These are phyloP conservation scores for Cercopithecus neglectus DNA, from an alignment of 2,797 vertebrate genomes.

Conservation along the genomic window DNA sequence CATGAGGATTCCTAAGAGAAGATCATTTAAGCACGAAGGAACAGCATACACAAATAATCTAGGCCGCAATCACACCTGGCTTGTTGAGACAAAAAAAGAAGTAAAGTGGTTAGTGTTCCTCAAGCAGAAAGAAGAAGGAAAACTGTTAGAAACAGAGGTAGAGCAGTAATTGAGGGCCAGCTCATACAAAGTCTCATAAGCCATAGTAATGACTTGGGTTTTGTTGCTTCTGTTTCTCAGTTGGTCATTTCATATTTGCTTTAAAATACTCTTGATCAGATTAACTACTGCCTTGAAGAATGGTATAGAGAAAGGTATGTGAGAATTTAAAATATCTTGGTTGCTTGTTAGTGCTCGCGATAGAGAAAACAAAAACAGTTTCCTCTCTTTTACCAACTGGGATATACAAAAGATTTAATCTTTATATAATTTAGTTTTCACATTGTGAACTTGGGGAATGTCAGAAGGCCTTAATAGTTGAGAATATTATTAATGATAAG, in stretches of 20 bases:
- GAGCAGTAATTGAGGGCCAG: not conserved
- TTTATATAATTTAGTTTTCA: not conserved
- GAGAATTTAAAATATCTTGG: not conserved
- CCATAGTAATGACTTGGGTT: not conserved
- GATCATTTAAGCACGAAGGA: not conserved
- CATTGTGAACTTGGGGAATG: not conserved
- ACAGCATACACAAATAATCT: not conserved
- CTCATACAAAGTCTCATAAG: not conserved
- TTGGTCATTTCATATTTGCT: not conserved
- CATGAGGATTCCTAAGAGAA: not conserved
- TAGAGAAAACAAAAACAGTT: not conserved
- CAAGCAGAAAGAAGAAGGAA: not conserved
- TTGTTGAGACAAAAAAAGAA: not conserved
- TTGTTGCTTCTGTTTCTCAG: not conserved
- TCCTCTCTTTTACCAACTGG: not conserved
- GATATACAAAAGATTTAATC: not conserved
- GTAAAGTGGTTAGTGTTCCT: not conserved
- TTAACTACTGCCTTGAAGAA: not conserved
- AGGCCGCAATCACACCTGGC: not conserved
- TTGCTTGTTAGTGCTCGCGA: not conserved
- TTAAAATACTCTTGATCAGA: not conserved
- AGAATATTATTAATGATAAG: not conserved
- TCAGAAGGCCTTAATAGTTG: not conserved
- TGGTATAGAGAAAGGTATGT: not conserved
- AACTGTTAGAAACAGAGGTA: not conserved